Base-by-base conservation (phyloP, 2,113 vertebrate genomes). In the Aphelocoma coerulescens region DNA sequence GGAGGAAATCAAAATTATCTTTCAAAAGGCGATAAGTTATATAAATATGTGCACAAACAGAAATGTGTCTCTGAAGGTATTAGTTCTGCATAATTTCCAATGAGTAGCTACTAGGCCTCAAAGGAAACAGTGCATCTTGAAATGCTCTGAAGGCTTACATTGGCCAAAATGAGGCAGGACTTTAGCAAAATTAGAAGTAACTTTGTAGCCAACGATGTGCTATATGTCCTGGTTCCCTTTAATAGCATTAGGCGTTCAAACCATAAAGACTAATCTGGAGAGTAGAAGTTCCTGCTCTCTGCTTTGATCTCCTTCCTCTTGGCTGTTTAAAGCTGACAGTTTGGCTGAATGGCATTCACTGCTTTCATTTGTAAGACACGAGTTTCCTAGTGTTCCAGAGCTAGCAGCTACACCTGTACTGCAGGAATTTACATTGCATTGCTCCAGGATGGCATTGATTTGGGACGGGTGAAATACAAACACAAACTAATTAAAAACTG, bases 401-500 rank as follows among this genome's bases (percentile, higher is more conserved):
- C 97, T 97, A 97, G 97, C 97, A 97, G 98, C 98, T 98, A 98
- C 98, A 98, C 98, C 98, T 98, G 98, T 98, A 98, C 97, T 97
- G 97, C 79, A 97, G 93, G 97, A 97, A 98, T 98, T 97, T 98
- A 98, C 98, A 97, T 96, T 94, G 96, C 97, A 97, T 97, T 96
- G 98, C 98, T 98, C 96, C 85, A 91, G 97, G 98, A 98, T 97
- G 96, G 96, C 98, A 97, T 97, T 98, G 98, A 98, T 98, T 98
- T 97, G 97, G 98, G 97, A 97, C 67, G 97, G 97, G 97, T 97
- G 97, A 98, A 97, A 97, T 95, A 96, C 97, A 97, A 98, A 97
- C 97, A 97, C 98, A 97, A 98, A 98, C 97, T 98, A 98, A 98
- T 98, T 98, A 98, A 98, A 98, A 98, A 96, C 95, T 97, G 98